A percentile compares a stretch with the other conserved stretches of the same genome.
These are phyloP conservation scores for Oligia fasciuncula DNA, from an alignment of 2,888 invertebrate species.

Conservation along the genomic window DNA sequence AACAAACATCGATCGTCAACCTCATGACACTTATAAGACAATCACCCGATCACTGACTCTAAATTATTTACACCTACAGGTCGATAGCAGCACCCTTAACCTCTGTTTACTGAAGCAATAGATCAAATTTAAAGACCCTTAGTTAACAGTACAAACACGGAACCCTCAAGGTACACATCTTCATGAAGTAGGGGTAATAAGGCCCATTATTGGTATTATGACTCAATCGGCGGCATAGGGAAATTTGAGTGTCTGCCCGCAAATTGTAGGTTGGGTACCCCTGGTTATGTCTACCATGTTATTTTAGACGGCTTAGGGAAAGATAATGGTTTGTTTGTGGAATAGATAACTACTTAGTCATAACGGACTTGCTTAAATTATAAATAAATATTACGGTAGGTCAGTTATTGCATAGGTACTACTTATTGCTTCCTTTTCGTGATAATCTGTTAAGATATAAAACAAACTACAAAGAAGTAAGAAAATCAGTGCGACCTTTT, in stretches of 20 bases:
- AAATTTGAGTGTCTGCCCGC: slow-evolving; percentile 81
- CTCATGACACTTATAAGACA: slow-evolving; percentile 40
- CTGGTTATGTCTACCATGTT: slow-evolving; percentile 66
- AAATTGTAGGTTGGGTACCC: slow-evolving; percentile 83
- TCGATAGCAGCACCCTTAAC: slow-evolving; percentile 51
- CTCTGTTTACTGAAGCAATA: slow-evolving; percentile 78
- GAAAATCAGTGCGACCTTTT: not conserved
- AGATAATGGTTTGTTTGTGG: slow-evolving; percentile 25
- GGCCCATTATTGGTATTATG: slow-evolving; percentile 82
- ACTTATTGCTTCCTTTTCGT: too few relatives aligned
- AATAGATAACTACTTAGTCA: not conserved
- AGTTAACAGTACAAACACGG: slow-evolving; percentile 80
- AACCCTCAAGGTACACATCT: slow-evolving; percentile 83
- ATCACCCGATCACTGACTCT: slow-evolving; percentile 39
- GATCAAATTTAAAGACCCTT: slow-evolving; percentile 82
- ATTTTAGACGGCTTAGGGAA: slow-evolving; percentile 48
- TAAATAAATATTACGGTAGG: slow-evolving; percentile 1
- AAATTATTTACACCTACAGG: slow-evolving; percentile 49
- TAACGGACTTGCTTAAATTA: not conserved
- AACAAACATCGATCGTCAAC: slow-evolving; percentile 11
- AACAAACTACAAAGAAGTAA: not conserved
- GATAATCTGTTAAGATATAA: not conserved
- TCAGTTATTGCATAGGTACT: not conserved
- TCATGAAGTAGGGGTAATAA: slow-evolving; percentile 73
- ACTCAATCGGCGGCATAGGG: slow-evolving; percentile 84